These are phyloP conservation scores for Silurus aristotelis DNA, from an alignment of 2,797 vertebrate genomes.

Conservation along the genomic window DNA sequence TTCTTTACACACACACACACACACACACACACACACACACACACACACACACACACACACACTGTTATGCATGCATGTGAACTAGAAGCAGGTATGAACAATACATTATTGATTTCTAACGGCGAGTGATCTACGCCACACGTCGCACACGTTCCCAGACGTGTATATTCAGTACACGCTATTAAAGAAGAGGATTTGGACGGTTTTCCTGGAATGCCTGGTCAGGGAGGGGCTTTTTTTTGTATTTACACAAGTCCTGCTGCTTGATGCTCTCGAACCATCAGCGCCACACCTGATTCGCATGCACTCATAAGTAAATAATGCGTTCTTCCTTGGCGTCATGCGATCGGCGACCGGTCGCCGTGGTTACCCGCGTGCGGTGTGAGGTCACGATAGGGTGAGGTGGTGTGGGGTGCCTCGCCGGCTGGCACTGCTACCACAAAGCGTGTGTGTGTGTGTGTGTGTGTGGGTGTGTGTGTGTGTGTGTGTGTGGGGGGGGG, in stretches of 20 bases:
- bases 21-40: too few species aligned
- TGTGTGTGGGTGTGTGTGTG: conserved; percentile 5
- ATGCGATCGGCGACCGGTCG: conserved; percentile 42
- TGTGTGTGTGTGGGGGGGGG: too few species aligned
- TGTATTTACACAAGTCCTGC: too few species aligned
- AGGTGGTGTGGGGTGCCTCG: conserved; percentile 33
- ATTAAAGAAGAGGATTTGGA: too few species aligned
- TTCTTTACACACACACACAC: too few species aligned
- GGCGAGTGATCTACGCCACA: conserved; percentile 54
- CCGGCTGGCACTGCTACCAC: conserved; percentile 38
- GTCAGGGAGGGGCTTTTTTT: too few species aligned
- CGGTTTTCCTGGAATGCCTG: too few species aligned
- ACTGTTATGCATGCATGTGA: not conserved
- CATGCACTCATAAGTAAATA: conserved; percentile 37
- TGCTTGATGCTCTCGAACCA: too few species aligned
- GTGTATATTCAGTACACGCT: too few species aligned
- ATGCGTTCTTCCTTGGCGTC: conserved; percentile 32
- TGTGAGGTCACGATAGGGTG: conserved; percentile 35
- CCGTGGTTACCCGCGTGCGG: conserved; percentile 38
- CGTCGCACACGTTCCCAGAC: conserved; percentile 33
- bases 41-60: too few species aligned
- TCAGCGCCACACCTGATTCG: not conserved
- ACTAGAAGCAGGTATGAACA: conserved; percentile 3
- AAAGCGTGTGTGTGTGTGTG: conserved; percentile 39
- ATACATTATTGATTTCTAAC: conserved; percentile 43